These are phyloP conservation scores for Antheraea yamamai DNA, from an alignment of 2,888 invertebrate genomes.

Conservation along the genomic window DNA sequence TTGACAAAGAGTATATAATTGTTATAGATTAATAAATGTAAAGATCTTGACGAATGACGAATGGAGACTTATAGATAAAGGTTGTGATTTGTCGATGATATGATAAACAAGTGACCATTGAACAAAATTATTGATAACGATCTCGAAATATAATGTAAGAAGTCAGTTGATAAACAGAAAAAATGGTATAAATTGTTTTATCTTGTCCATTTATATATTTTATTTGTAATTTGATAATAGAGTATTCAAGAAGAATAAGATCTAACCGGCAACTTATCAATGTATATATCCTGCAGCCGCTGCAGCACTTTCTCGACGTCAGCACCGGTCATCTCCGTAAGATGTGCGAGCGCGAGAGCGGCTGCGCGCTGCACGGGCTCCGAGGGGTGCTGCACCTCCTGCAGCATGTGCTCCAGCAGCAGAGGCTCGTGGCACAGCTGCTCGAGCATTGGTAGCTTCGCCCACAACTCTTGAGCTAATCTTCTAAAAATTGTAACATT, in stretches of 20 bases:
- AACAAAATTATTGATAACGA: no score
- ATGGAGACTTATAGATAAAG: no score
- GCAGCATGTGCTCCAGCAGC: conserved; percentile 82
- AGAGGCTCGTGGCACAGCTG: conserved; percentile 55
- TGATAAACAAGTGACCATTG: no score
- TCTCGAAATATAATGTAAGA: no score
- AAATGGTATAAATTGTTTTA: no score
- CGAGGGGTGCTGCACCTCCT: conserved; percentile 90
- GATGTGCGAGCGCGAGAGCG: conserved; percentile 88
- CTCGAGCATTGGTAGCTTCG: conserved; percentile 54
- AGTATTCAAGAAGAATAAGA: not conserved
- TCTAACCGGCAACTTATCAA: conserved; percentile 86
- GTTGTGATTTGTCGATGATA: no score
- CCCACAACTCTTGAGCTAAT: conserved; percentile 64
- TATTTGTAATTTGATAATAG: not conserved
- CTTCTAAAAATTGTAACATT: conserved; percentile 51
- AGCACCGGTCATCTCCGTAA: conserved; percentile 70
- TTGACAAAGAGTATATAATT: no score
- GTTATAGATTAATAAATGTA: no score
- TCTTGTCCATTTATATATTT: no score
- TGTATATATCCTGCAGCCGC: conserved; percentile 87
- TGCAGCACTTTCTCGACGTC: conserved; percentile 77
- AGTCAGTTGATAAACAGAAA: no score
- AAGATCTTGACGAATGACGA: no score
- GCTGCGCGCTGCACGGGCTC: conserved; percentile 92